Evolutionary conservation across 92 coral and sea anemone species (phyloP), one percentile per base, ranked within the genome.

Genomic region (Pocillopora grandis): DNA sequence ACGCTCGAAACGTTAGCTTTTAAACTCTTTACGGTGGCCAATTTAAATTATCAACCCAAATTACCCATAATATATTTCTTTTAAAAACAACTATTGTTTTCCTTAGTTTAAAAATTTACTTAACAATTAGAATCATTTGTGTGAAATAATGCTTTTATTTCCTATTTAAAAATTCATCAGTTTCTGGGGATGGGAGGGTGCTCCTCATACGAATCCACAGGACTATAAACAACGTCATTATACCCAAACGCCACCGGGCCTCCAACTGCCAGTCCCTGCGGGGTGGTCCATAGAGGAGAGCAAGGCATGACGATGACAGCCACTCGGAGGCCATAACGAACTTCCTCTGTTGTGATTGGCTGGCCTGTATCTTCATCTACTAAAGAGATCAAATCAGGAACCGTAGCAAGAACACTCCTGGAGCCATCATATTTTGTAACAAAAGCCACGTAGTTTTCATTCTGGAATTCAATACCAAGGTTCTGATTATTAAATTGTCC

Each of bases 241-340:
- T 92, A 94, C n/a, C 96, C 95, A 89, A 96, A 96, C 3, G 95
- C 97, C 42, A 63, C 85, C 5, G 99, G 99, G 58, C 99, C 99
- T 18, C 84, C 98, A 61, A 89, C 92, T 20, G 84, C 56, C 17
- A 96, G 77, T 55, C 93, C 93, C 63, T 88, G 77, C 15, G 91
- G 95, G 36, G 88, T 82, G 75, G 73, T 87, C 92, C 94, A 77
- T 74, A 89, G 73, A 6, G 95, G 95, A 10, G 81, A 52, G 85
- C 98, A 92, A 10, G 92, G 89, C 92, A 96, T 83, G 35, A 90
- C 95, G 0, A 96, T 72, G 33, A 89, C 98, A 77, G 99, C 94
- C 58, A 96, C 97, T 71, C 98, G 94, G 27, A 96, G 66, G 33
- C 99, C 99, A 84, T 96, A 96, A 10, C 97, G 98, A 16, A 92